Evolutionary conservation across 53 echinoderm and acorn worm species (phyloP).

Genomic region (Apostichopus leukothele): DNA sequence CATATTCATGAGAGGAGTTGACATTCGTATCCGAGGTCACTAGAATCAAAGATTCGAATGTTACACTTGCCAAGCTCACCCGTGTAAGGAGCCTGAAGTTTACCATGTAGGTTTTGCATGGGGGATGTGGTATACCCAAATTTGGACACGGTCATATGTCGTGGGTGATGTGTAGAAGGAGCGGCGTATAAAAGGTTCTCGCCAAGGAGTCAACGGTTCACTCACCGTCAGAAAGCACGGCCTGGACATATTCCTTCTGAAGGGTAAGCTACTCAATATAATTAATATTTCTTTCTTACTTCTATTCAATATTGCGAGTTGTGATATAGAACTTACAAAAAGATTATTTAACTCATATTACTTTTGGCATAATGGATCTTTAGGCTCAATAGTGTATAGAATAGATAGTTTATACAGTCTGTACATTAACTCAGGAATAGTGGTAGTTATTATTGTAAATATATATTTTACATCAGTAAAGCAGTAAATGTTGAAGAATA

Average conservation of each 20-base stretch:
- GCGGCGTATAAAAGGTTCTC: conserved; percentile 28
- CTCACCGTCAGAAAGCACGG: conserved; percentile 53
- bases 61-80: neutral
- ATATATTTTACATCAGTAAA: no score
- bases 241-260: conserved; percentile 53
- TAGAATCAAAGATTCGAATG: neutral
- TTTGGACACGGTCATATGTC: conserved; percentile 31
- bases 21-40: neutral
- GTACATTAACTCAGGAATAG: no score
- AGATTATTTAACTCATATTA: no score
- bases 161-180: neutral
- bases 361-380: no score
- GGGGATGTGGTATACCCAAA: conserved; percentile 35
- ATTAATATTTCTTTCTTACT: no score
- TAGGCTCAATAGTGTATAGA: no score
- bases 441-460: no score
- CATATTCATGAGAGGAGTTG: conserved; percentile 26
- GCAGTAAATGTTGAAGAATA: no score
- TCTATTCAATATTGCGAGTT: no score
- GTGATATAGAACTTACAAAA: no score
- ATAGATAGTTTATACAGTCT: no score
- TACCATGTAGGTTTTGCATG: neutral
- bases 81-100: conserved; percentile 12
- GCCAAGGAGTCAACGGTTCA: neutral
- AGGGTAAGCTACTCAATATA: conserved; percentile 21